Base-by-base conservation (phyloP, 2,797 vertebrate species). In the Varecia variegata region DNA sequence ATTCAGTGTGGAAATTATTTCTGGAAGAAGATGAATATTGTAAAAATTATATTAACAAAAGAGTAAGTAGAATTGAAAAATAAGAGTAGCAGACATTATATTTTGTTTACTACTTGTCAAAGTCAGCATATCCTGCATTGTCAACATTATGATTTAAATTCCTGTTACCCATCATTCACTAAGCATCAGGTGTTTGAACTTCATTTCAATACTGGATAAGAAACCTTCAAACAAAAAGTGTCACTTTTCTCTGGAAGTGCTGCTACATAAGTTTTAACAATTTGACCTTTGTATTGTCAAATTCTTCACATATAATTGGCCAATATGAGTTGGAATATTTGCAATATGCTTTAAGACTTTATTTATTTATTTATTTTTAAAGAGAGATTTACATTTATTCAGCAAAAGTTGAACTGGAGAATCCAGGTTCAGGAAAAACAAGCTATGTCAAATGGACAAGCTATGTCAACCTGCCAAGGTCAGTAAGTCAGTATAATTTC, bases 31-130 rank as follows among this genome's bases (percentile, higher is more conserved):
- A 82, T 92, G 43, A 90, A 82, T 93, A 89, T 81, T 96, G 4
- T 90, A 90, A 96, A 93, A 2, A 94, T 85, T 86, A 92, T 88
- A 82, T 92, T 94, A 94, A 88, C 80, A 96, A 71, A 97, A 71
- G 67, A 80, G 30, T 81, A 68, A 97, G 90, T 85, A 71, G 74
- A 94, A 89, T 91, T 92, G 80, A 18, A 86, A 94, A 97, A 73
- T 9, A 89, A 27, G 47, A 65, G 65, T 56, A 96, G 76, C 89
- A 96, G 95, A 95, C 95, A 94, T 95, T 97, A 73, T 86, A 71
- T 95, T 95, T 90, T 96, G 56, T 97, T 93, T 96, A 65, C 25
- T 58, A 32, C 35, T 54, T 93, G 38, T 96, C 58, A 54, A 52
- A 84, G 86, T 52, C 81, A 95, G 60, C 38, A 58, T 58, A 30